These are phyloP conservation scores for Yponomeuta evonymella DNA, from an alignment of 2,888 invertebrate genomes.

Conservation along the genomic window DNA sequence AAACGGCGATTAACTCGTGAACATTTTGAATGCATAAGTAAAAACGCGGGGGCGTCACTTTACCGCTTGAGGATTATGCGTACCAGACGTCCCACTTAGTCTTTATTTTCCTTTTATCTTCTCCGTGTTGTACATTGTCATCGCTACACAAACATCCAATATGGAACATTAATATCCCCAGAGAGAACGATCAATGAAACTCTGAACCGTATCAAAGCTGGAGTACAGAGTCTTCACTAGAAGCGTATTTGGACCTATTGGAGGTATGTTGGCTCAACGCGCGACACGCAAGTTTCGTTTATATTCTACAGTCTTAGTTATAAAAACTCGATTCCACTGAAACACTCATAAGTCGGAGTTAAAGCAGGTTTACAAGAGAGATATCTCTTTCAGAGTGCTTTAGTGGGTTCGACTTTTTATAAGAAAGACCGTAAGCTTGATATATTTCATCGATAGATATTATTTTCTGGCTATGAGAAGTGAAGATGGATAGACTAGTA, in stretches of 20 bases:
- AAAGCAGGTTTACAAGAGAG: too few species aligned
- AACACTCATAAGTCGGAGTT: too few species aligned
- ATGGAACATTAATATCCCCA: background rate
- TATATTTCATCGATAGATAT: too few species aligned
- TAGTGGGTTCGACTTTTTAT: too few species aligned
- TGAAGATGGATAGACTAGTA: too few species aligned
- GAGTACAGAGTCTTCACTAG: background rate
- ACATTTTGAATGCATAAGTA: conserved; percentile 13
- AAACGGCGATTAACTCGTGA: conserved; percentile 19
- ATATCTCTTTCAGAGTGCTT: too few species aligned
- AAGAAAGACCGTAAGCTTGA: too few species aligned
- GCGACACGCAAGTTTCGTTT: too few species aligned
- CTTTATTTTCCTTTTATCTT: background rate
- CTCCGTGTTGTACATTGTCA: background rate
- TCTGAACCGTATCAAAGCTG: background rate
- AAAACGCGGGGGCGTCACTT: background rate
- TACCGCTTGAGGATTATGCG: conserved; percentile 4
- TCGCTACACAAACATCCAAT: background rate
- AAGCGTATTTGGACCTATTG: background rate
- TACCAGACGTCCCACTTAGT: conserved; percentile 6
- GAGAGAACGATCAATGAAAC: background rate
- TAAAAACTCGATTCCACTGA: too few species aligned
- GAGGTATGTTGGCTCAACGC: too few species aligned
- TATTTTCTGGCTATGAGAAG: too few species aligned
- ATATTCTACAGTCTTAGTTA: too few species aligned